phyloP scores from a whole-genome alignment of 2,113 vertebrate species.

The Panurus biarmicus region DNA sequence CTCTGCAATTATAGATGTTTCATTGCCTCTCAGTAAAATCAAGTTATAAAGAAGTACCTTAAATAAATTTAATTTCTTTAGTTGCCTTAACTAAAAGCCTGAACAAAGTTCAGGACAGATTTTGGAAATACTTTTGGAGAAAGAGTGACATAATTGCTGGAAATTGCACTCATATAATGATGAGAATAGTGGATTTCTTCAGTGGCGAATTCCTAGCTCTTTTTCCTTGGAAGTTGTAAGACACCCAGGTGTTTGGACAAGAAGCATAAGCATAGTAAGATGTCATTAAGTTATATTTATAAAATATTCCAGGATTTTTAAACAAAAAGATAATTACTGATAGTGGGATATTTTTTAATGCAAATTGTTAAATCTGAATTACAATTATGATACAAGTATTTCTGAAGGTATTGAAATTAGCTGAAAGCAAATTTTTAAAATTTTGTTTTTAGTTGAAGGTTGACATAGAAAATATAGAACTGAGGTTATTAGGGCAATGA shows the following conservation, averaged over 20 bases:
- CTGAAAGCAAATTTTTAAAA: background rate
- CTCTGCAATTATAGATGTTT: background rate
- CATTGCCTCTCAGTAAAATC: background rate
- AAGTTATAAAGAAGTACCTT: background rate
- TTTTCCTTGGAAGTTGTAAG: background rate
- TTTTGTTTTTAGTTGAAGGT: background rate
- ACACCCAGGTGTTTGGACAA: background rate
- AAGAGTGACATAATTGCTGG: background rate
- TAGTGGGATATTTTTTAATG: background rate
- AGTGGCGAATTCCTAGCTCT: background rate
- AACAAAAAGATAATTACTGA: background rate
- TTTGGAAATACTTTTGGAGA: background rate
- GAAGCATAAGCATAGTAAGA: background rate
- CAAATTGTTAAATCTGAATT: background rate
- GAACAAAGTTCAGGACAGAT: background rate
- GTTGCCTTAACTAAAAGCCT: background rate
- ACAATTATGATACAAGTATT: background rate
- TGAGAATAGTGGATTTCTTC: background rate
- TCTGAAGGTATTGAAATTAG: background rate
- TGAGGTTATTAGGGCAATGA: background rate
- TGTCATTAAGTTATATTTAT: background rate
- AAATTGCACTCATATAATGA: background rate
- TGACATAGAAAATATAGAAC: background rate
- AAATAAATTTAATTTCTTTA: background rate
- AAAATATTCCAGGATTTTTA: background rate